These are phyloP conservation scores for Vandiemenella viatica DNA, from an alignment of 2,888 invertebrate species.

Conservation along the genomic window DNA sequence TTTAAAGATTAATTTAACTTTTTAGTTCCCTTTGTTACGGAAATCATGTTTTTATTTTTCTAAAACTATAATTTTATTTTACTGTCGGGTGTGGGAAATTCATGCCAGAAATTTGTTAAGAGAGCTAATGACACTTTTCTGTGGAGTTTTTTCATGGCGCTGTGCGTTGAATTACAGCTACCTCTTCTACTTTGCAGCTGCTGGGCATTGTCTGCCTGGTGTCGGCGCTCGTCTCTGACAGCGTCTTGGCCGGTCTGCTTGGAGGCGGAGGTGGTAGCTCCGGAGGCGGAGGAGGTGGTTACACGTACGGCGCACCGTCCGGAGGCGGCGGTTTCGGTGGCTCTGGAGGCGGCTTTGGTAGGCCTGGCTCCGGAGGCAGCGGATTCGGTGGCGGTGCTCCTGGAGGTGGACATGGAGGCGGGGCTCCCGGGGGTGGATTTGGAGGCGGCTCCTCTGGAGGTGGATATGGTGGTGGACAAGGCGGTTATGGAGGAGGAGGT, in stretches of 20 bases:
- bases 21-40: no score
- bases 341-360: background rate
- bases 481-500: background rate
- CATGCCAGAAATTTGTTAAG: background rate
- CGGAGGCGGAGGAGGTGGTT: conserved; percentile 1
- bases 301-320: conserved; percentile 10
- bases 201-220: background rate
- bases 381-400: conserved; percentile 5
- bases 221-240: background rate
- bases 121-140: background rate
- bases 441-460: background rate
- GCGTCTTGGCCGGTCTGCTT: background rate
- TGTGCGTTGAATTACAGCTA: background rate
- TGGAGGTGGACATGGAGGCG: background rate
- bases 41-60: no score
- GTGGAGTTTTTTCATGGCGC: background rate
- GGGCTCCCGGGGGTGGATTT: background rate
- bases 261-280: background rate
- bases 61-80: background rate
- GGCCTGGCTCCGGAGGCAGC: background rate
- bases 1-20: no score
- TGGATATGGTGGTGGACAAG: background rate
- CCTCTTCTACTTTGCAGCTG: conserved; percentile 1
- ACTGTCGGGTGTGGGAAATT: background rate
- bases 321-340: conserved; percentile 3